These are phyloP conservation scores for Hipparchia semele DNA, from an alignment of 2,888 invertebrate species.

Conservation along the genomic window DNA sequence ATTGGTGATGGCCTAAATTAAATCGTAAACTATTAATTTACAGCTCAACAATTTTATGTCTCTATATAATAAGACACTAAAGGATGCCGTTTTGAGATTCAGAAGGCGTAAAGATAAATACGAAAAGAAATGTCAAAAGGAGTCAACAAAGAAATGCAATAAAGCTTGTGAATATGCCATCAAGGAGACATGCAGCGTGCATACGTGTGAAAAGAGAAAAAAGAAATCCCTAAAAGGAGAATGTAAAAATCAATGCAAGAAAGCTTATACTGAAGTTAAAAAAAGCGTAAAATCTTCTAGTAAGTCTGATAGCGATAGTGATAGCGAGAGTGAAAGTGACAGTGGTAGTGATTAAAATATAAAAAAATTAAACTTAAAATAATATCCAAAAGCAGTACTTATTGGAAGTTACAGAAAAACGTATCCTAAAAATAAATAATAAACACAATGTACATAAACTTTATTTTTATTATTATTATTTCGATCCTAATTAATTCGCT, in stretches of 20 bases:
- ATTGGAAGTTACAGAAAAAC: neutral
- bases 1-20: neutral
- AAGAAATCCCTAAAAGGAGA: constrained; percentile 45
- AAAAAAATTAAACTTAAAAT: neutral
- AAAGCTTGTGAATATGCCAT: constrained; percentile 49
- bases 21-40: neutral
- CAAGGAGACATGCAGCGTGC: constrained; percentile 43
- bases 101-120: constrained; percentile 52
- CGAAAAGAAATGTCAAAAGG: constrained; percentile 54
- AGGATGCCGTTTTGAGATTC: neutral
- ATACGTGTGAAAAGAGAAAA: constrained; percentile 43
- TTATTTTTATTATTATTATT: too few relatives aligned
- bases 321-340: constrained; percentile 28
- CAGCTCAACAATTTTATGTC: constrained; percentile 14
- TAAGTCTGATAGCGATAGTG: constrained; percentile 28
- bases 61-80: constrained; percentile 22
- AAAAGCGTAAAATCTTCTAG: constrained; percentile 7
- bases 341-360: neutral
- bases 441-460: neutral
- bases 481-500: too few relatives aligned
- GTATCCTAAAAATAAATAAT: too few relatives aligned
- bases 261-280: neutral
- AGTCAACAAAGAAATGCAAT: constrained; percentile 50
- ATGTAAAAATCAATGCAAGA: constrained; percentile 53
- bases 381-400: neutral